Evolutionary conservation across 2,113 vertebrate genomes (phyloP).

Genomic region (Isurus oxyrinchus): DNA sequence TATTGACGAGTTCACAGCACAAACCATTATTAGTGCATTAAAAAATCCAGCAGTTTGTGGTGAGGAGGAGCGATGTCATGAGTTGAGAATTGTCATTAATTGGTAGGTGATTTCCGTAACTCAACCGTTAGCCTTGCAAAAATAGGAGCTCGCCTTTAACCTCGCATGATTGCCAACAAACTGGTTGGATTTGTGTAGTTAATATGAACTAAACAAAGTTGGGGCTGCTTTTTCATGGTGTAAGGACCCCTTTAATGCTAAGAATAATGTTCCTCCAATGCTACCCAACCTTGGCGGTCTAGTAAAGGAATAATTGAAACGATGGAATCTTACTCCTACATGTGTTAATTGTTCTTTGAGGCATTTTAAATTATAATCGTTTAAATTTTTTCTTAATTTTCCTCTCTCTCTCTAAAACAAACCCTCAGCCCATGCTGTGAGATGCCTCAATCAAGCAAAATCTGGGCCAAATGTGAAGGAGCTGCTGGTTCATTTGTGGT

Average conservation of each 20-base stretch:
- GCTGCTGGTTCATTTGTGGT: neutral
- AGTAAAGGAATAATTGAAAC: neutral
- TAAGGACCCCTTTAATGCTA: neutral
- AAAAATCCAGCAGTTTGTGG: neutral
- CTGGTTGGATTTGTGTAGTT: neutral
- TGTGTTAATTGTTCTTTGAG: neutral
- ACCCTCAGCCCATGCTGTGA: constrained; percentile 42
- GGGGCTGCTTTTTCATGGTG: neutral
- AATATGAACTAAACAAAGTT: neutral
- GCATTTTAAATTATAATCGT: neutral
- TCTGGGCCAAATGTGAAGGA: constrained; percentile 34
- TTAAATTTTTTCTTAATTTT: neutral
- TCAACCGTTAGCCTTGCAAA: neutral
- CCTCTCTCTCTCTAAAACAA: constrained; percentile 21
- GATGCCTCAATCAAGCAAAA: constrained; percentile 38
- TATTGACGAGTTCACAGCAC: neutral
- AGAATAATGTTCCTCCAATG: neutral
- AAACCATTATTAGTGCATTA: neutral
- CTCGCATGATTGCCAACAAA: neutral
- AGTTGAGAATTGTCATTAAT: neutral
- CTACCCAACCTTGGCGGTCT: neutral
- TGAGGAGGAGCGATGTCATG: neutral
- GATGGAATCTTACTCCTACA: neutral
- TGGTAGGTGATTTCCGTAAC: neutral
- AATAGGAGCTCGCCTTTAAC: neutral